Percentiles rank a stretch among this genome's conserved stretches.
These are phyloP conservation scores for Malurus leucopterus DNA, from an alignment of 2,797 vertebrate species.

Conservation along the genomic window DNA sequence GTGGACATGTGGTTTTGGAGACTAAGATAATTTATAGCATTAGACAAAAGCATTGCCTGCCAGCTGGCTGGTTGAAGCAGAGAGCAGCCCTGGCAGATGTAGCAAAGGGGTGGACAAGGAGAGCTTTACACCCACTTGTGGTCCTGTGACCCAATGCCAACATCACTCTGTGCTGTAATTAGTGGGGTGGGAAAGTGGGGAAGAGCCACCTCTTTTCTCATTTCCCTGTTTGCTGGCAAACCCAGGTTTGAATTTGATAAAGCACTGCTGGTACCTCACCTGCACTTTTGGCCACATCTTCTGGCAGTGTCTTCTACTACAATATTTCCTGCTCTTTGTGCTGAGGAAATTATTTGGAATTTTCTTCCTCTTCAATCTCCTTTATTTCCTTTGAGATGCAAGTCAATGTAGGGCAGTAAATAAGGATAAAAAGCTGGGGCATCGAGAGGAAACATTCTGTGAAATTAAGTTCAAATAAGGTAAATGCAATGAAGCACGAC, in stretches of 20 bases:
- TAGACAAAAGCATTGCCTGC: not conserved
- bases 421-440: not conserved
- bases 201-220: not conserved
- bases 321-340: not conserved
- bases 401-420: not conserved
- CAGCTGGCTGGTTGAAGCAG: not conserved
- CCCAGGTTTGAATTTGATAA: not conserved
- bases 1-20: not conserved
- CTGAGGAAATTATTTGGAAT: not conserved
- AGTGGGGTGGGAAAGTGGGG: not conserved
- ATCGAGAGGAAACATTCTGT: not conserved
- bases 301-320: not conserved
- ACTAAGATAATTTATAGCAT: not conserved
- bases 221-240: not conserved
- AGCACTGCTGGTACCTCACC: not conserved
- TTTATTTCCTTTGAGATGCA: not conserved
- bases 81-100: not conserved
- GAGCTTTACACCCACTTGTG: not conserved
- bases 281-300: not conserved
- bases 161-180: not conserved
- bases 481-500: not conserved
- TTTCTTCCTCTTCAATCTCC: not conserved
- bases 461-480: not conserved
- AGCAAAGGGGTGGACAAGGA: not conserved
- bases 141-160: not conserved